Base-by-base conservation (phyloP, 2,888 invertebrate species). In the Orthonevra nobilis region DNA sequence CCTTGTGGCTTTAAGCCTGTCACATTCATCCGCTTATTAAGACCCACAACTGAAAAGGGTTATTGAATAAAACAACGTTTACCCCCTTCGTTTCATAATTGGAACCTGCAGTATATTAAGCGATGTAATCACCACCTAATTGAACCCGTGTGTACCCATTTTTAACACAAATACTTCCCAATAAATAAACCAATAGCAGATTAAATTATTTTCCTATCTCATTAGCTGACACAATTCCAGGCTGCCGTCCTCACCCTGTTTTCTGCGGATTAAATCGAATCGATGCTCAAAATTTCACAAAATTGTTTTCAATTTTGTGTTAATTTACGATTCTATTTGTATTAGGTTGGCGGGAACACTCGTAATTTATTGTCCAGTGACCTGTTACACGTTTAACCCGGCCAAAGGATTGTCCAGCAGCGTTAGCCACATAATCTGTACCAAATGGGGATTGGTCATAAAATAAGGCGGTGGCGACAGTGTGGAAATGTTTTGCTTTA, bases 61-160 rank as follows among this genome's bases (percentile, higher is more conserved):
- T n/a, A 40, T n/a, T 19, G 19, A 40, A 19, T 19, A 40, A 19
- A 9, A n/a, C 10, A 40, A 5, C 38, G 12, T 38, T 38, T 36
- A 15, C 2, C 2, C n/a, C 14, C 38, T 32, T 14, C 36, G 6
- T 19, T 23, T 46, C n/a, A n/a, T n/a, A n/a, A n/a, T n/a, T n/a
- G n/a, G n/a, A n/a, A 28, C 28, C 84, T 82, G 83, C 84, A 85
- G 40, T 34, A 32, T 30, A 64, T 64, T 52, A 64, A 64, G 23
- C 23, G 23, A 5, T 4, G 32, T 52, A 52, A 64, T 52, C 52
- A 42, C 40, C 50, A 26, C 64, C 40, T 52, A 64, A 64, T 64
- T 64, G 64, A 52, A 52, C 42, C 40, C 52, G 15, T 32, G 23
- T 32, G 52, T 26, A 17, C 38, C 50, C 23, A 10, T 12, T 34